Evolutionary conservation across 1,140 invertebrate species (phyloP).

Genomic region (Papilio machaon): DNA sequence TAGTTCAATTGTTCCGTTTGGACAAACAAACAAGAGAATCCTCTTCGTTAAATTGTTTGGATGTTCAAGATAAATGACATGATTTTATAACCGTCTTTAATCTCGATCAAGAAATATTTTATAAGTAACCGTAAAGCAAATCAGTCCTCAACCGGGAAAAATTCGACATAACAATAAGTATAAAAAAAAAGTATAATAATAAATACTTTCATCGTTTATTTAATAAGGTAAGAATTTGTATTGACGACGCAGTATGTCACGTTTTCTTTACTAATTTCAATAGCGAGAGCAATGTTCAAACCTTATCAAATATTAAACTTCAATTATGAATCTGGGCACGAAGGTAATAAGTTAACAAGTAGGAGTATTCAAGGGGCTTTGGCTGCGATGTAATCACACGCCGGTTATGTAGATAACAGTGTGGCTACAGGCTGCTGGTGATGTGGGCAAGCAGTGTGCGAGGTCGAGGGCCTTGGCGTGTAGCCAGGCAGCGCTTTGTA

Average conservation of each 20-base stretch:
- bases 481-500: constrained; percentile 56
- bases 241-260: neutral
- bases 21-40: neutral
- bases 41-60: neutral
- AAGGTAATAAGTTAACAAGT: neutral
- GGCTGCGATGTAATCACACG: constrained; percentile 14
- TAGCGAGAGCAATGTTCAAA: too few species aligned
- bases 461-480: constrained; percentile 61
- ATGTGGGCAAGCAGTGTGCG: constrained; percentile 46
- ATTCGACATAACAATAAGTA: neutral
- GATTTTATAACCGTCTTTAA: neutral
- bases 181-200: neutral
- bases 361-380: neutral
- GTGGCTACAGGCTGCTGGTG: constrained; percentile 39
- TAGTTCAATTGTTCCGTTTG: neutral
- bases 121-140: neutral
- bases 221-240: neutral
- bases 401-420: constrained; percentile 9
- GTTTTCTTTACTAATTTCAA: neutral
- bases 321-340: neutral
- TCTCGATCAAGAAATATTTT: neutral
- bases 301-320: neutral
- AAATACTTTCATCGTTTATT: neutral
- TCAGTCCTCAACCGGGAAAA: neutral
- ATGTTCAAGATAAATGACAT: neutral